A percentile compares a stretch with the other conserved stretches of the same genome.
Conservation (phyloP, 1,140 invertebrate genomes). For the Ladona fulva region DNA sequence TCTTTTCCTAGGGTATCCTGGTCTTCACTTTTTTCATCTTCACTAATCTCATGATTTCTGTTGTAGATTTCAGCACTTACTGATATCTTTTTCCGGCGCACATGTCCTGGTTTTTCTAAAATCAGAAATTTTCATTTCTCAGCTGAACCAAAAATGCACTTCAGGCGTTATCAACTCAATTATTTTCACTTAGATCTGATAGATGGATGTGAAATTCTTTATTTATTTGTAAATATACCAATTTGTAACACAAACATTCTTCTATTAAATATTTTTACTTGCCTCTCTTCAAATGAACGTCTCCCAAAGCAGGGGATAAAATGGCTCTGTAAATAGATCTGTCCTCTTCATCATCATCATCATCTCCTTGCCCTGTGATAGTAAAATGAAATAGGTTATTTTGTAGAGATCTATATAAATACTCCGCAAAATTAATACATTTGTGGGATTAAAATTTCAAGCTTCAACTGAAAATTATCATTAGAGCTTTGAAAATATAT, state of each 20-base stretch:
- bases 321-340: not conserved
- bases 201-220: too few species aligned
- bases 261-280: not conserved
- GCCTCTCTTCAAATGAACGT: not conserved
- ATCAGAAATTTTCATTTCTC: not conserved
- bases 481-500: too few species aligned
- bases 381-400: not conserved
- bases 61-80: constrained; percentile 31
- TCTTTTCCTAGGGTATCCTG: constrained; percentile 17
- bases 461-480: too few species aligned
- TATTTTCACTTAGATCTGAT: too few species aligned
- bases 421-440: too few species aligned
- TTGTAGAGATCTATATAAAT: too few species aligned
- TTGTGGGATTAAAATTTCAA: too few species aligned
- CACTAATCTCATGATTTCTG: not conserved
- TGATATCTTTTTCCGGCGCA: constrained; percentile 30
- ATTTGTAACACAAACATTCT: too few species aligned
- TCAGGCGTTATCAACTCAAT: too few species aligned
- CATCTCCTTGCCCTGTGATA: not conserved
- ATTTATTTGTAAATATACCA: too few species aligned
- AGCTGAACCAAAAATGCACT: too few species aligned
- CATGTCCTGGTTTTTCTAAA: not conserved
- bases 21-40: constrained; percentile 27
- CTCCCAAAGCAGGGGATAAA: not conserved
- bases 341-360: not conserved